Conservation (phyloP, 2,113 vertebrate species). For the Elachura formosa region DNA sequence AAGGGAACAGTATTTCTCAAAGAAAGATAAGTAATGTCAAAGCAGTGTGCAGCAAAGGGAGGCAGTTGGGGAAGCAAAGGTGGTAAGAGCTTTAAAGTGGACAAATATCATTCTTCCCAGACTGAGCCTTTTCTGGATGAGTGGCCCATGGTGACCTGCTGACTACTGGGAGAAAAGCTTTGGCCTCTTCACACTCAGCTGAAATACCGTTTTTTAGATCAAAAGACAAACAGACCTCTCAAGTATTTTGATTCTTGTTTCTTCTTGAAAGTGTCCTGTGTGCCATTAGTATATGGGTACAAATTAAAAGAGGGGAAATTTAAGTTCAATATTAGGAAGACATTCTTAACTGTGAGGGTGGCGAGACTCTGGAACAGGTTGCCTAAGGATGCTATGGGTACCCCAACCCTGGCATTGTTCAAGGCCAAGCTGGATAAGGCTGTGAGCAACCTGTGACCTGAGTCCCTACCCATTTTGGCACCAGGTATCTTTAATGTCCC, state of each 20-base stretch:
- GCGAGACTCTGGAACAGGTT: background rate
- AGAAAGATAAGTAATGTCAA: background rate
- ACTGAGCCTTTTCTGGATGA: background rate
- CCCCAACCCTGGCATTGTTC: background rate
- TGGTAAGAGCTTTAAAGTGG: background rate
- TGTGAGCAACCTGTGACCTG: accelerated
- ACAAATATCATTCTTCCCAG: background rate
- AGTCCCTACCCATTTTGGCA: accelerated
- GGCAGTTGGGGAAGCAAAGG: background rate
- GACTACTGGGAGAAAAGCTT: background rate
- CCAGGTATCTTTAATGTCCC: background rate
- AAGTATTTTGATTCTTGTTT: background rate
- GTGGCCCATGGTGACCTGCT: background rate
- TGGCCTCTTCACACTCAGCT: background rate
- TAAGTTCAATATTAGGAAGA: background rate
- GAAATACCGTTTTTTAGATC: background rate
- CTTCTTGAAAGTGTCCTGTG: background rate
- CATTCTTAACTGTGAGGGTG: background rate
- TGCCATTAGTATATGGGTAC: background rate
- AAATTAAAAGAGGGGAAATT: background rate
- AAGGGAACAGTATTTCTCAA: background rate
- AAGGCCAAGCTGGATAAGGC: background rate
- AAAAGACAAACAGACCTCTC: background rate
- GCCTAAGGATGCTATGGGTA: no score
- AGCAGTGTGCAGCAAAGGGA: background rate